Evolutionary conservation across 1,140 invertebrate genomes (phyloP), one percentile per base, ranked within the genome.

Genomic region (Drosophila kepulauana): DNA sequence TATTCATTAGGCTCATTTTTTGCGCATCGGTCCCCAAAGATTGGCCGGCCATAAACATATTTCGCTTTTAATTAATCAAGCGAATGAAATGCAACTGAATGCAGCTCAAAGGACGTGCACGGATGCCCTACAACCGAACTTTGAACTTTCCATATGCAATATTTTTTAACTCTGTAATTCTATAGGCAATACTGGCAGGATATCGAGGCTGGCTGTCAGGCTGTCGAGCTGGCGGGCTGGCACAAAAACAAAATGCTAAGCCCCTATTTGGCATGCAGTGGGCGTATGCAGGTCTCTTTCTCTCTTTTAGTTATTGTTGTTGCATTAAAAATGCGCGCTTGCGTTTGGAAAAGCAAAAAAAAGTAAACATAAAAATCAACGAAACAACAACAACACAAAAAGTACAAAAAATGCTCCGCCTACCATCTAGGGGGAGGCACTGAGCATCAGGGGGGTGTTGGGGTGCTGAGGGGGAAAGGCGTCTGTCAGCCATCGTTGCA

Each of bases 271-370:
- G 61, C 43, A 54, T 38, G 48, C 45, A 62, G 48, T 35, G 33
- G 11, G 43, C 38, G 51, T 33, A 38, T 45, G 49, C 65, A 43
- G 43, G 38, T 62, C 63, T 63, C 63, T 30, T 6, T 48, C 46
- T 15, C 54, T 48, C 15, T 28, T 70, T 10, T 10, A 10, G 48
- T 67, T 67, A 43, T 67, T 74, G 74, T 71, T 75, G 58, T 72
- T 82, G 80, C 77, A 91, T 88, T 91, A 75, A 91, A 92, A 92
- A 91, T 92, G 76, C 87, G 79, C 91, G 91, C 90, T 90, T 91
- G 87, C 91, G 86, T 92, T 92, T 88, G 81, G 79, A 91, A 91
- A 81, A 75, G 64, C 58, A 52, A 25, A 38, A 35, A 61, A 33
- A 52, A 51, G 7, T 38, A 20, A 38, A 52, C 5, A 30, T 13